Conservation (phyloP, 1,140 invertebrate species). For the Eriocheir sinensis region DNA sequence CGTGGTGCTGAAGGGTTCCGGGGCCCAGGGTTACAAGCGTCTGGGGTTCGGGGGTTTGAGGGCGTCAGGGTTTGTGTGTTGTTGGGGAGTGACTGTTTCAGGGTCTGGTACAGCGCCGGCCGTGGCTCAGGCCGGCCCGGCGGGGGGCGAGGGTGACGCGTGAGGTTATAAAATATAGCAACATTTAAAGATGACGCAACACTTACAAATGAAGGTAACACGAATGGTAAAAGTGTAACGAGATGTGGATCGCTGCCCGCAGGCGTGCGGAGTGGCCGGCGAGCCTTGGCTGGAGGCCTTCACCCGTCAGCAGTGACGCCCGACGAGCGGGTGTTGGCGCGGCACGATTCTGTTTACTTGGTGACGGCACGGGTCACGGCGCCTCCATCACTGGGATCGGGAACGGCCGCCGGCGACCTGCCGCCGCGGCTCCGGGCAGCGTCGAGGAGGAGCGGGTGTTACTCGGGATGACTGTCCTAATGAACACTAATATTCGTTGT, state of each 20-base stretch:
- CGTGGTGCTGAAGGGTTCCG: too few relatives aligned
- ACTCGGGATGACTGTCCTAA: constrained; percentile 1
- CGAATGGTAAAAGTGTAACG: constrained; percentile 56
- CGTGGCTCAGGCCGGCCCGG: not conserved
- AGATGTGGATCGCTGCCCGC: not conserved
- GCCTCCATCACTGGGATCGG: not conserved
- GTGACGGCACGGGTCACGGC: not conserved
- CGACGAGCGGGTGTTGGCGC: not conserved
- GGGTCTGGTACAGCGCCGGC: not conserved
- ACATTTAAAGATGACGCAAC: constrained; percentile 73
- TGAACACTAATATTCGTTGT: constrained; percentile 15
- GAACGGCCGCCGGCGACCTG: not conserved
- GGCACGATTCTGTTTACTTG: not conserved
- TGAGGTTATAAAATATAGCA: constrained; percentile 62
- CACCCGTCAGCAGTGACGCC: not conserved
- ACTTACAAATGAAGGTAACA: constrained; percentile 76
- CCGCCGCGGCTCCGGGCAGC: not conserved
- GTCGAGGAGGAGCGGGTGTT: not conserved
- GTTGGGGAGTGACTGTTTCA: not conserved
- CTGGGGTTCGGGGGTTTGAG: too few relatives aligned
- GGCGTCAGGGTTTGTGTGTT: too few relatives aligned
- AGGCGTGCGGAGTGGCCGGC: not conserved
- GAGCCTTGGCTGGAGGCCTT: not conserved
- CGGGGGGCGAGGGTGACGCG: not conserved
- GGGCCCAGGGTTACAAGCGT: not conserved